Percentiles rank a stretch among this genome's conserved stretches.
phyloP scores from a whole-genome alignment of 2,113 vertebrate genomes.

The Scomber japonicus region DNA sequence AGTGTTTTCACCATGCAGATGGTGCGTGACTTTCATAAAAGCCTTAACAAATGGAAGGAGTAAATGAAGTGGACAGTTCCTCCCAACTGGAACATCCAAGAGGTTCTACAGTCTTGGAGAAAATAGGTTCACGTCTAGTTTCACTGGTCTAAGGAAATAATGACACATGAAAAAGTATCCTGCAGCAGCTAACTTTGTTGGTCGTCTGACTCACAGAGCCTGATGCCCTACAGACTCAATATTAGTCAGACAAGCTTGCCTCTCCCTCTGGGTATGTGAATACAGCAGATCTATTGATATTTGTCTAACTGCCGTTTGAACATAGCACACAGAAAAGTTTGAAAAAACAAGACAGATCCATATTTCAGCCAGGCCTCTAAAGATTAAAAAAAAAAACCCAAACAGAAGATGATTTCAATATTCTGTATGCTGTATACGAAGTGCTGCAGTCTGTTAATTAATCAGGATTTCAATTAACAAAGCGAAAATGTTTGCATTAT shows the following conservation, averaged over 20 bases:
- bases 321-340: neutral
- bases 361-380: conserved; percentile 17
- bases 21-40: conserved; percentile 69
- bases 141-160: conserved; percentile 71
- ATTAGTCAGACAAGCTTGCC: conserved; percentile 40
- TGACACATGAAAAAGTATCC: conserved; percentile 56
- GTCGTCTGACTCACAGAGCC: conserved; percentile 31
- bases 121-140: conserved; percentile 69
- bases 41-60: conserved; percentile 72
- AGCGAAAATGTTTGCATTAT: conserved; percentile 59
- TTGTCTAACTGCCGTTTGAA: conserved; percentile 42
- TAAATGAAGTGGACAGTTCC: conserved; percentile 77
- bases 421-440: neutral
- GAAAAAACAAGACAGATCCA: conserved; percentile 1
- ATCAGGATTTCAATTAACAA: conserved; percentile 69
- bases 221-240: conserved; percentile 29
- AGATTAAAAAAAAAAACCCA: neutral
- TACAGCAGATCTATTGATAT: conserved; percentile 33
- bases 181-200: conserved; percentile 53
- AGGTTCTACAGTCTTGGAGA: conserved; percentile 62
- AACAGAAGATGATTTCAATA: neutral
- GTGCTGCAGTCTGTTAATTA: conserved; percentile 55
- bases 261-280: conserved; percentile 20
- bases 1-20: conserved; percentile 71
- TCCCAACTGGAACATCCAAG: conserved; percentile 67